phyloP scores from a whole-genome alignment of 1,140 invertebrate genomes.

The Pogonus chalceus region DNA sequence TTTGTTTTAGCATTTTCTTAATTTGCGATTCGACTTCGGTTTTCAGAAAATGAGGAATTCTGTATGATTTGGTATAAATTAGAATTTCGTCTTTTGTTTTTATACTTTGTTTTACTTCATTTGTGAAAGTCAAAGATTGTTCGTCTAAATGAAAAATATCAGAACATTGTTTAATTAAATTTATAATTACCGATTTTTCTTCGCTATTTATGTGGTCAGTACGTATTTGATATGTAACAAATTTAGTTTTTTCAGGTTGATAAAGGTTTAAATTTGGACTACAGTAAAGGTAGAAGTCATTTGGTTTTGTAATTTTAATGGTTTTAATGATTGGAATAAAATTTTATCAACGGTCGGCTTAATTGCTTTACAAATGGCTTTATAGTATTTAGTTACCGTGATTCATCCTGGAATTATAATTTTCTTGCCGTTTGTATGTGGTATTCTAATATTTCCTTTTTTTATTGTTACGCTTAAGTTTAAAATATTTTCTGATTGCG shows the following conservation, averaged over 20 bases:
- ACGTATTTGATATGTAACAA: neutral
- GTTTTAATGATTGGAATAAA: too few species aligned
- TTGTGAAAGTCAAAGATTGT: neutral
- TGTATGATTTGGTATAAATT: neutral
- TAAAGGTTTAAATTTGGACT: too few species aligned
- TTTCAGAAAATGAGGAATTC: neutral
- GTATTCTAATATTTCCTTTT: conserved; percentile 8
- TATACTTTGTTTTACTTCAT: neutral
- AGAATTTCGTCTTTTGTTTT: neutral
- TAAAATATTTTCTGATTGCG: conserved; percentile 1
- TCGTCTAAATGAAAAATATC: neutral
- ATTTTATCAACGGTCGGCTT: too few species aligned
- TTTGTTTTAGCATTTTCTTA: neutral
- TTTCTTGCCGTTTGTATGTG: neutral
- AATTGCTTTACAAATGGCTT: too few species aligned
- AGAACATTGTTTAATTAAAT: neutral
- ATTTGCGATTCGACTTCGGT: neutral
- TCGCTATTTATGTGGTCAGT: neutral
- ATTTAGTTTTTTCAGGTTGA: too few species aligned
- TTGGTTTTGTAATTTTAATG: too few species aligned
- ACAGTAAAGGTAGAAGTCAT: too few species aligned
- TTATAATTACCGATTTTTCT: neutral
- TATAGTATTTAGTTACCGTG: too few species aligned
- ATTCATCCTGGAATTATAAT: conserved; percentile 6
- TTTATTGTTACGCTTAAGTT: conserved; percentile 1